Evolutionary conservation across 1,140 invertebrate species (phyloP), one percentile per base, ranked within the genome.

Genomic region (Drosophila azteca): DNA sequence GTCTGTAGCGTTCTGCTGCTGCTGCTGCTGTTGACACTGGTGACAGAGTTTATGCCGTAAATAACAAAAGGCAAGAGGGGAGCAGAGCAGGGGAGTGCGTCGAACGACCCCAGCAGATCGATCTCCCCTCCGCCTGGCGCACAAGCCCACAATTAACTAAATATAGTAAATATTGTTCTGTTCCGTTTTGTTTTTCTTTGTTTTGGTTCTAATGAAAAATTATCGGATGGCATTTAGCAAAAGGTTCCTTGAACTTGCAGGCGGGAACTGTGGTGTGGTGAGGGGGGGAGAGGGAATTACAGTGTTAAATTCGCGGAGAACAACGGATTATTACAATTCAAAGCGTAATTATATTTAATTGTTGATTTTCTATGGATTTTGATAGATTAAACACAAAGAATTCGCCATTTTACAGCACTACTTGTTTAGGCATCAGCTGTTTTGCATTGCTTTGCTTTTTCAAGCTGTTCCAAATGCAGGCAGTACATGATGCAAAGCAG

Each of bases 21-120:
- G 17, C 17, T 1, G 17, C 17, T 20, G 17, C 43, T 63, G 51
- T 66, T 75, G 70, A 75, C 69, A 75, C 70, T 63, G 70, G 48
- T 75, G 71, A 75, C 71, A 75, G 61, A 75, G 61, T 74, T 74
- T 53, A 11, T 39, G 62, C 49, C 71, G 71, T 75, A 74, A 74
- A 75, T 64, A 75, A 74, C 71, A 74, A 75, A 35, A 43, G 48
- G 59, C 45, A 73, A 9, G 24, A 48, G 45, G 9, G 45, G 26
- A 24, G 46, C 3, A 41, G 44, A 49, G 59, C 39, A 44, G 17
- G 15, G 46, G 11, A 41, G 44, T 41, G 59, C 39, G 59, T 64
- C 44, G 59, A 65, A 65, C 60, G 63, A 65, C 63, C 58, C 43
- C 44, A 64, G 24, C 45, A 35, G 35, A n/a, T 5, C 31, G 17